Conservation (phyloP, 2,888 invertebrate species). For the Parascotia fuliginaria region DNA sequence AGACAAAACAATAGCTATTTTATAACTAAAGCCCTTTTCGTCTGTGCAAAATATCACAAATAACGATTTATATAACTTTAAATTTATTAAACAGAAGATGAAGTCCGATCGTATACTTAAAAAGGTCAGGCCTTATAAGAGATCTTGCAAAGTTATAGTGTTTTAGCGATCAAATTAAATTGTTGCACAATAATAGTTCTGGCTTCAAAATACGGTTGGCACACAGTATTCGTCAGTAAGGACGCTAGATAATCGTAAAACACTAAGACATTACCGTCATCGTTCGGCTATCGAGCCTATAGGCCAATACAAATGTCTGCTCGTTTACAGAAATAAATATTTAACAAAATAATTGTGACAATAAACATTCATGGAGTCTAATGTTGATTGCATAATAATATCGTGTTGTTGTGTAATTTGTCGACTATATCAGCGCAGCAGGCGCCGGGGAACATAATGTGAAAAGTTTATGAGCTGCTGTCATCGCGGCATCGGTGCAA, state of each 20-base stretch:
- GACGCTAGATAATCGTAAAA: slow-evolving; percentile 2
- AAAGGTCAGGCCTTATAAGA: too few species aligned
- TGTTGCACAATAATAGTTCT: not conserved
- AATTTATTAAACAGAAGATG: too few species aligned
- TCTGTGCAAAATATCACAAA: too few species aligned
- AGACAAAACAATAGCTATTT: slow-evolving; percentile 16
- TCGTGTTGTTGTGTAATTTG: slow-evolving; percentile 12
- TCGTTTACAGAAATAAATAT: not conserved
- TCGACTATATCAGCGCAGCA: not conserved
- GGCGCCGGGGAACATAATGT: slow-evolving; percentile 1
- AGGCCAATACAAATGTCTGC: not conserved
- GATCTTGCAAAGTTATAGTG: too few species aligned
- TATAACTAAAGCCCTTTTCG: too few species aligned
- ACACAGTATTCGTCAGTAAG: too few species aligned
- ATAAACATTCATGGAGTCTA: too few species aligned
- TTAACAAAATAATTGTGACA: too few species aligned
- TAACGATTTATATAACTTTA: too few species aligned
- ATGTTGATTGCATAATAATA: slow-evolving; percentile 16
- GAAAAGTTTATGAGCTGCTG: slow-evolving; percentile 7
- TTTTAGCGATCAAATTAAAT: too few species aligned
- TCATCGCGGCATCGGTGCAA: not conserved
- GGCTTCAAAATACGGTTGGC: not conserved
- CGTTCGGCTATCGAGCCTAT: not conserved
- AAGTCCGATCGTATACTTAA: too few species aligned
- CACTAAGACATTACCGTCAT: not conserved